Evolutionary conservation across 37 sponge, comb jelly and placozoan species (phyloP).

Genomic region (Bolinopsis microptera): DNA sequence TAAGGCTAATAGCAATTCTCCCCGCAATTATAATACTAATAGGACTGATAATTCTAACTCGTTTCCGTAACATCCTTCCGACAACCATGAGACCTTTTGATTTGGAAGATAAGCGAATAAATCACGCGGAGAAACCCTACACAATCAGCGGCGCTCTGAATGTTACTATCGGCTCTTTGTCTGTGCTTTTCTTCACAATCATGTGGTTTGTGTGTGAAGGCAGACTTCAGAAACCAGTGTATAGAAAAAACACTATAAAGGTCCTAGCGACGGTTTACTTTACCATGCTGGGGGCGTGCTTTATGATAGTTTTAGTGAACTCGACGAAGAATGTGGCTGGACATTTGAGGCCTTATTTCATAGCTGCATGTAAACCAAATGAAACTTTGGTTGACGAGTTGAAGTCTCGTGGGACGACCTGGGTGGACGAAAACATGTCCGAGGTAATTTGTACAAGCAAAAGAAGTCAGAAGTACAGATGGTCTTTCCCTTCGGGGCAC

Average conservation of each 20-base stretch:
- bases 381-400: neutral
- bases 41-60: neutral
- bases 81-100: neutral
- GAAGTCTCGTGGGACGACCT: neutral
- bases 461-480: neutral
- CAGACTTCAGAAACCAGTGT: neutral
- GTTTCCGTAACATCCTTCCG: neutral
- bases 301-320: neutral
- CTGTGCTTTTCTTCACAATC: neutral
- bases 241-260: neutral
- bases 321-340: neutral
- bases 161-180: neutral
- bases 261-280: neutral
- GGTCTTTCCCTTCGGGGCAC: constrained; percentile 38
- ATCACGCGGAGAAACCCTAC: neutral
- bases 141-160: neutral
- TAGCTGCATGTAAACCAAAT: neutral
- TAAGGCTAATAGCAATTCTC: no score
- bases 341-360: neutral
- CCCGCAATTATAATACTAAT: no score
- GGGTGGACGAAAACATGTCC: neutral
- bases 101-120: neutral
- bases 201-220: neutral
- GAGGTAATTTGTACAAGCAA: constrained; percentile 3
- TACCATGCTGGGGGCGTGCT: neutral